phyloP scores from a whole-genome alignment of 2,797 vertebrate genomes.

The Xerus rutilus region DNA sequence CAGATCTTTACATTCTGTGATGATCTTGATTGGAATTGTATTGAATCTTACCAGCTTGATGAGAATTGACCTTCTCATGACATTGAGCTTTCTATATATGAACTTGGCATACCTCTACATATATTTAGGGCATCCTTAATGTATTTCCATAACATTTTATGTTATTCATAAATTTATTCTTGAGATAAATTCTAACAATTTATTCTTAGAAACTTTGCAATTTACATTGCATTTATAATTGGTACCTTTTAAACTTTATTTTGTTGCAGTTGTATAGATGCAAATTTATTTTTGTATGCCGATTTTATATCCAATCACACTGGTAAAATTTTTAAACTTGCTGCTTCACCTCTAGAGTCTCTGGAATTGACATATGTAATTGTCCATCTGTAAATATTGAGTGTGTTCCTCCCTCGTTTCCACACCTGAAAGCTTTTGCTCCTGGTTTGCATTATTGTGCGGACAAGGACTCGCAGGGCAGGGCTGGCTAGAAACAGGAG shows the following conservation, averaged over 20 bases:
- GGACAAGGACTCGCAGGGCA: not conserved
- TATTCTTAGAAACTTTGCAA: not conserved
- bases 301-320: not conserved
- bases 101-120: not conserved
- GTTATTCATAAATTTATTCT: not conserved
- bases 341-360: not conserved
- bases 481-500: not conserved
- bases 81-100: not conserved
- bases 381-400: not conserved
- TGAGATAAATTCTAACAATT: not conserved
- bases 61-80: not conserved
- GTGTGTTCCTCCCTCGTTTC: not conserved
- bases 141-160: not conserved
- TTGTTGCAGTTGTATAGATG: not conserved
- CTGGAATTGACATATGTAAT: not conserved
- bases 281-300: not conserved
- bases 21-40: not conserved
- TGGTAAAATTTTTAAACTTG: not conserved
- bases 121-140: not conserved
- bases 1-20: not conserved
- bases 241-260: slow-evolving; percentile 24
- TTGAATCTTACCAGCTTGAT: not conserved
- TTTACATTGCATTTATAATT: slow-evolving; percentile 20
- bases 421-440: not conserved
- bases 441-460: not conserved